phyloP scores from a whole-genome alignment of 2,888 invertebrate genomes.

The Scaptomyza flava region DNA sequence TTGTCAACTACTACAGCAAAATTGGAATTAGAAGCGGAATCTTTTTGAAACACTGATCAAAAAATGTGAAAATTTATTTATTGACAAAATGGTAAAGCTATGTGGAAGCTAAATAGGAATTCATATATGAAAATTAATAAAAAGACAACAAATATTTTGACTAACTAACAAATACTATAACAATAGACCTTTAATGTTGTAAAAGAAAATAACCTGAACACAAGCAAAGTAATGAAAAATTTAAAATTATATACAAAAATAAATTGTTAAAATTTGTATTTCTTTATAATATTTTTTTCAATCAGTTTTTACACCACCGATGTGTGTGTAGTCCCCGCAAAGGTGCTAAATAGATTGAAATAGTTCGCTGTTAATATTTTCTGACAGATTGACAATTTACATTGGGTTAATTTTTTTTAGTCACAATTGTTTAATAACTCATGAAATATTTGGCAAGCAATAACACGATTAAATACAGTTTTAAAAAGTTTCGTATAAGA shows the following conservation, averaged over 20 bases:
- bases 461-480: slow-evolving; percentile 41
- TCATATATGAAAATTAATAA: slow-evolving; percentile 44
- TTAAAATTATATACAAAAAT: slow-evolving; percentile 46
- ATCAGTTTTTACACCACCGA: neutral
- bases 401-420: slow-evolving; percentile 39
- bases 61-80: slow-evolving; percentile 47
- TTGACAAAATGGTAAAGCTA: slow-evolving; percentile 67
- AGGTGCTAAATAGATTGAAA: slow-evolving; percentile 61
- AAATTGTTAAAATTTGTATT: slow-evolving; percentile 45
- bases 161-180: slow-evolving; percentile 41
- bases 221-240: neutral
- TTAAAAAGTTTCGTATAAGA: neutral
- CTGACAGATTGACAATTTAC: slow-evolving; percentile 16
- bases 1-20: no score
- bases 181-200: slow-evolving; percentile 34
- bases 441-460: slow-evolving; percentile 19
- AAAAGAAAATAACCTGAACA: slow-evolving; percentile 29
- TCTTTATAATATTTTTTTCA: slow-evolving; percentile 7
- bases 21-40: no score
- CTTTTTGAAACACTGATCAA: no score
- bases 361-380: slow-evolving; percentile 18
- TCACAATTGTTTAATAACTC: slow-evolving; percentile 72
- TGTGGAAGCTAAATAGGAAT: slow-evolving; percentile 60
- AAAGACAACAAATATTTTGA: slow-evolving; percentile 73
- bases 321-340: slow-evolving; percentile 30